Evolutionary conservation across 2,113 vertebrate species (phyloP).

Genomic region (Halcyon malimbica): DNA sequence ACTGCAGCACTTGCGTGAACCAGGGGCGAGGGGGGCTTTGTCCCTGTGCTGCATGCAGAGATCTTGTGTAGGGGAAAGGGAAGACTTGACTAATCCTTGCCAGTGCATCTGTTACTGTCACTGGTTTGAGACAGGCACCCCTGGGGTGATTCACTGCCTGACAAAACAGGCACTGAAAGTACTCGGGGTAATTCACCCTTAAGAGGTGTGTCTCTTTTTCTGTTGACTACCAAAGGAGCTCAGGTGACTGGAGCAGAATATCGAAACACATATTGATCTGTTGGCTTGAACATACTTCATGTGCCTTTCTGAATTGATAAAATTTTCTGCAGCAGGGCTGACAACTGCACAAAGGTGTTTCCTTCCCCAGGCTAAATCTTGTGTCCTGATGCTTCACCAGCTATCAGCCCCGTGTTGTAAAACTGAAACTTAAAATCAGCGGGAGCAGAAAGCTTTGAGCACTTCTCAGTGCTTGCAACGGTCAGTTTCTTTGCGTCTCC

Average conservation of each 20-base stretch:
- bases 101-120: background rate
- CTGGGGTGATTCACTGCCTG: background rate
- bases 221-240: accelerated
- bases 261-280: background rate
- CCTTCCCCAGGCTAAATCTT: background rate
- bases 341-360: background rate
- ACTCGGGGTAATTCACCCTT: background rate
- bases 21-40: accelerated
- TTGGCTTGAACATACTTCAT: accelerated
- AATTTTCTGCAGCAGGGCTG: background rate
- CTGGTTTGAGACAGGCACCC: background rate
- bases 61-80: background rate
- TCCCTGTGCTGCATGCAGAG: background rate
- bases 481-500: background rate
- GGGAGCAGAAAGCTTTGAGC: background rate
- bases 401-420: background rate
- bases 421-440: background rate
- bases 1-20: background rate
- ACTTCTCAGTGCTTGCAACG: background rate
- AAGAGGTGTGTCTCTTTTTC: background rate
- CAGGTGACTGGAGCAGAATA: no score
- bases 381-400: background rate
- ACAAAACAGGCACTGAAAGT: background rate
- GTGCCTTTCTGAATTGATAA: background rate
- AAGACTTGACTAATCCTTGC: background rate